Evolutionary conservation across 2,113 vertebrate species (phyloP), one percentile per base, ranked within the genome.

Genomic region (Cariama cristata): DNA sequence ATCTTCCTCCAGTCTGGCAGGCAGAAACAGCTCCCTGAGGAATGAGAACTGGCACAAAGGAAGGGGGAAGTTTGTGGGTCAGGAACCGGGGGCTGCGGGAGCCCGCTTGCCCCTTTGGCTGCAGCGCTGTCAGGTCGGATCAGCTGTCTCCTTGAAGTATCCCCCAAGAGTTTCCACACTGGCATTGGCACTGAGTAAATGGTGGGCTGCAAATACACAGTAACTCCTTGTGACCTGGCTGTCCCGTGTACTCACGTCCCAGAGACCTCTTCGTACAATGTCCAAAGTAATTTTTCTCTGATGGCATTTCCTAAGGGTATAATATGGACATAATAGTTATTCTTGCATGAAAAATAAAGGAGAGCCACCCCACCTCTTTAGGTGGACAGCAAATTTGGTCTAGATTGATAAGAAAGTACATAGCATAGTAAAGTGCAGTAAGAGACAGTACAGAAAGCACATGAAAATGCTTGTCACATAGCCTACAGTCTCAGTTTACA

Each of bases 51-150:
- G 52, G 26, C 38, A 20, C 30, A 64, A 58, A 38, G 40, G 52
- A 60, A 56, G 9, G 40, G 20, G 3, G 9, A 76, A 9, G 38
- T 2, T 1, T 2, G 0, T 2, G 10, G n/a, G 11, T 27, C 26
- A 23, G 47, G n/a, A 35, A 4, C 17, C 0, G 1, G 20, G 13
- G 15, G 2, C 30, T 77, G 44, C 1, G 0, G 50, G 22, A 80
- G 15, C 11, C 18, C 8, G 4, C 15, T 26, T 77, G 28, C 8
- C 26, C 28, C 38, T 84, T 74, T 42, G 50, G 9, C 52, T 67
- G 33, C 14, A 81, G 47, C 19, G 9, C 5, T 69, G 22, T 53
- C 59, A 58, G 28, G 3, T 8, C 8, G 12, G 52, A 38, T 53
- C 52, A 71, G 22, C 3, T 55, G 42, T n/a, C 9, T 19, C 44